Base-by-base conservation (phyloP, 2,888 invertebrate species). In the Lasioglossum oenotherae region DNA sequence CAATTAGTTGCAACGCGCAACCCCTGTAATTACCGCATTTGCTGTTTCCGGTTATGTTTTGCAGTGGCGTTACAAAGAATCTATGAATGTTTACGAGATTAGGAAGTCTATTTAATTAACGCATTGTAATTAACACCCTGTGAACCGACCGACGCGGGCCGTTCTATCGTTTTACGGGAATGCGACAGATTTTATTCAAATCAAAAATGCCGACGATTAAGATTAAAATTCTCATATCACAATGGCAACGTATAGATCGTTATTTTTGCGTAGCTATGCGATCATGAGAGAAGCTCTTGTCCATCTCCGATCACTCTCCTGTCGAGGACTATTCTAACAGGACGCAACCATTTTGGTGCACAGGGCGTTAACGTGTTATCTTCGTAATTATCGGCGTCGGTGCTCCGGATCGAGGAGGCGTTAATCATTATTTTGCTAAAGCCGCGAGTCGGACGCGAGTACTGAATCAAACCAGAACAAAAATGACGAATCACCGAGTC, bases 351-450 rank as follows among this genome's bases (percentile, higher is more conserved):
- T 67, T n/a, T 64, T 72, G 46, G 75, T 27, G 41, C 72, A 60
- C 75, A 75, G 60, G 53, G 67, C 73, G 82, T 84, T 73, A 44
- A 49, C n/a, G 31, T 19, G 53, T 74, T n/a, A 27, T 41, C 57
- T 38, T 53, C 38, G 71, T 78, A 78, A 78, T 46, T 19, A 41
- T 78, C 53, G 49, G 31, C 35, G 53, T 84, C 74, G 73, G 82
- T 78, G 77, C 23, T 72, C 41, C 73, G 44, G 4, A 53, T 44
- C 23, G 23, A 23, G 4, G 35, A 27, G 41, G 69, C 67, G 19
- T 44, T 19, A n/a, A 64, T 46, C 31, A 77, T 83, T 69, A 83
- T 82, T 74, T 83, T 74, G 74, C 64, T 76, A 82, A 74, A 71
- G 0, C 27, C 27, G 49, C 23, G 6, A 78, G 35, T 44, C 16